Evolutionary conservation across 2,888 invertebrate genomes (phyloP).

Genomic region (Lithosia quadra): DNA sequence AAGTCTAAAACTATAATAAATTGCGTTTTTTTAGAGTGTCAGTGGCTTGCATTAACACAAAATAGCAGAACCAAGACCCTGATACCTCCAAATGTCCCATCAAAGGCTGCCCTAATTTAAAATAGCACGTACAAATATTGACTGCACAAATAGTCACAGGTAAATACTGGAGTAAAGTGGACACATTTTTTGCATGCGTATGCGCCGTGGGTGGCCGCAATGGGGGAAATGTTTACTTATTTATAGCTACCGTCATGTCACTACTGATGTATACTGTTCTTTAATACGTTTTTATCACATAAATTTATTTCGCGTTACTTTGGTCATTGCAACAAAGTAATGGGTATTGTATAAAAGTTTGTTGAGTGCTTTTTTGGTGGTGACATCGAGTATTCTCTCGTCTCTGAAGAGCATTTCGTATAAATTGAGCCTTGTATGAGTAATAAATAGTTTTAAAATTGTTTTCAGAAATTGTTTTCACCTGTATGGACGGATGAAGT

Average conservation of each 20-base stretch:
- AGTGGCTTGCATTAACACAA: too few relatives aligned
- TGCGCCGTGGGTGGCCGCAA: slow-evolving; percentile 64
- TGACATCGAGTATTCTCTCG: background rate
- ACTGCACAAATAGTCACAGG: slow-evolving; percentile 48
- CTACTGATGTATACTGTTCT: slow-evolving; percentile 49
- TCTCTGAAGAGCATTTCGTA: background rate
- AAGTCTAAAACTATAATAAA: too few relatives aligned
- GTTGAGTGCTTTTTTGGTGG: background rate
- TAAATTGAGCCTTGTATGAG: background rate
- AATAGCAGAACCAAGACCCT: background rate
- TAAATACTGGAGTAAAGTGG: slow-evolving; percentile 45
- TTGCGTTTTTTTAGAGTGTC: too few relatives aligned
- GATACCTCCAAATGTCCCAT: slow-evolving; percentile 8
- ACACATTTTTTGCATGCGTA: slow-evolving; percentile 64
- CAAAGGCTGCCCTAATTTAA: slow-evolving; percentile 41
- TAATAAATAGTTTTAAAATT: slow-evolving; percentile 4
- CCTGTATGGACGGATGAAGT: background rate
- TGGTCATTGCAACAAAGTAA: slow-evolving; percentile 47
- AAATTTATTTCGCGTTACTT: slow-evolving; percentile 38
- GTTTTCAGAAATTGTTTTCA: background rate
- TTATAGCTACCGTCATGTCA: slow-evolving; percentile 66
- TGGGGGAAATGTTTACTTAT: slow-evolving; percentile 60
- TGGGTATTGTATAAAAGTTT: slow-evolving; percentile 9
- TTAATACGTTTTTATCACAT: slow-evolving; percentile 39
- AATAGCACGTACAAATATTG: slow-evolving; percentile 39